Conservation (phyloP, 92 coral and sea anemone genomes). For the Anthopleura xanthogrammica region DNA sequence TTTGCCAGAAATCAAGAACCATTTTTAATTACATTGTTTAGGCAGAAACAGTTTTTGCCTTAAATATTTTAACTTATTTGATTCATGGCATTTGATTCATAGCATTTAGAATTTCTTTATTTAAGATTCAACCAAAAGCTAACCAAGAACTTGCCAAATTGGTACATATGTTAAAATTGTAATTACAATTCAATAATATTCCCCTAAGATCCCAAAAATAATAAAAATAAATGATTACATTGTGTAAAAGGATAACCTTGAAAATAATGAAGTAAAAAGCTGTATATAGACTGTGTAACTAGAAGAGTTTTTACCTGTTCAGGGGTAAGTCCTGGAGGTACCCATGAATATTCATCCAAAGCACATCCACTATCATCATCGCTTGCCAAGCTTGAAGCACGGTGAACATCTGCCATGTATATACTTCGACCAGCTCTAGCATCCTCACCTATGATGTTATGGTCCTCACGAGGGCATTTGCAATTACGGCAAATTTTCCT, state of each 20-base stretch:
- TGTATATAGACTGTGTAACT: neutral
- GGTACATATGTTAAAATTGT: no score
- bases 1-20: neutral
- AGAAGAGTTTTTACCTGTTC: slow-evolving; percentile 70
- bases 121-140: no score
- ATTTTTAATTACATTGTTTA: no score
- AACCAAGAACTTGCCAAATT: no score
- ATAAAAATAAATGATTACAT: no score
- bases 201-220: no score
- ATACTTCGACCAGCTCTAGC: slow-evolving; percentile 80
- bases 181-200: no score
- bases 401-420: slow-evolving; percentile 85
- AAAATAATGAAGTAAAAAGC: neutral
- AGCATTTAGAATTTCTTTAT: no score
- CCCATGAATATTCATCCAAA: slow-evolving; percentile 97
- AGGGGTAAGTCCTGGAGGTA: slow-evolving; percentile 90
- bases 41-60: no score
- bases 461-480: slow-evolving; percentile 96
- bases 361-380: slow-evolving; percentile 98
- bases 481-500: slow-evolving; percentile 99
- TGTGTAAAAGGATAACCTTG: no score
- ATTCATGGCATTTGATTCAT: no score
- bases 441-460: slow-evolving; percentile 84
- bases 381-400: slow-evolving; percentile 82
- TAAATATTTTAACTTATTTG: no score